Evolutionary conservation across 2,888 invertebrate genomes (phyloP).

Genomic region (Liopterus haemorrhoidalis): DNA sequence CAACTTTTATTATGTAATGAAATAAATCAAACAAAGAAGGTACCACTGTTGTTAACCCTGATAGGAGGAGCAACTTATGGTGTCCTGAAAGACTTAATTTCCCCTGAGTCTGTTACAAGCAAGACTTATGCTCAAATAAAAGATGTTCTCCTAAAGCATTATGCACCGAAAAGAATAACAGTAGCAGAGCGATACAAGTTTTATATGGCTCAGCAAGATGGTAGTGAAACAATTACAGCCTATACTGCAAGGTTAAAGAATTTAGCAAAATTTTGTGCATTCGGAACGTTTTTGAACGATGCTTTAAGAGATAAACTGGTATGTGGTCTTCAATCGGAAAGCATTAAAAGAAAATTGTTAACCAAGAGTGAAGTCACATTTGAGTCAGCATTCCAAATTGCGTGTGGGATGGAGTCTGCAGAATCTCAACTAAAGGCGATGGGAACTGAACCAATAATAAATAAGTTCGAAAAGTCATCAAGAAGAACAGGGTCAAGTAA

Average conservation of each 20-base stretch:
- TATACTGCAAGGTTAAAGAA: neutral
- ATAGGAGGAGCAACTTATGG: conserved; percentile 2
- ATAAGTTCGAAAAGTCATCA: neutral
- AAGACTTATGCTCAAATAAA: neutral
- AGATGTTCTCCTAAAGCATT: neutral
- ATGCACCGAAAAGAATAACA: neutral
- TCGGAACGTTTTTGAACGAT: conserved; percentile 9
- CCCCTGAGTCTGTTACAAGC: neutral
- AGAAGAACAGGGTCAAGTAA: conserved; percentile 3
- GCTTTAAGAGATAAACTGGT: conserved; percentile 6
- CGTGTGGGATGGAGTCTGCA: conserved; percentile 1
- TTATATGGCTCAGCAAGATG: neutral
- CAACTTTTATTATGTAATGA: neutral
- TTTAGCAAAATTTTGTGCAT: conserved; percentile 1
- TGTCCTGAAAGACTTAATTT: neutral
- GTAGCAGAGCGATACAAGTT: conserved; percentile 7
- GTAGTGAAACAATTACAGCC: neutral
- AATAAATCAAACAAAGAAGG: neutral
- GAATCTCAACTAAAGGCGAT: neutral
- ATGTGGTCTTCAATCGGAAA: neutral
- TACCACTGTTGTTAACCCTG: neutral
- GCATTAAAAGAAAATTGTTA: conserved; percentile 6
- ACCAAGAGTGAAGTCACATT: neutral
- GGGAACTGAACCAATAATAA: neutral
- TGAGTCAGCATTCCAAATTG: conserved; percentile 2